Conservation (phyloP, 2,113 vertebrate genomes). For the Sisor rabdophorus region DNA sequence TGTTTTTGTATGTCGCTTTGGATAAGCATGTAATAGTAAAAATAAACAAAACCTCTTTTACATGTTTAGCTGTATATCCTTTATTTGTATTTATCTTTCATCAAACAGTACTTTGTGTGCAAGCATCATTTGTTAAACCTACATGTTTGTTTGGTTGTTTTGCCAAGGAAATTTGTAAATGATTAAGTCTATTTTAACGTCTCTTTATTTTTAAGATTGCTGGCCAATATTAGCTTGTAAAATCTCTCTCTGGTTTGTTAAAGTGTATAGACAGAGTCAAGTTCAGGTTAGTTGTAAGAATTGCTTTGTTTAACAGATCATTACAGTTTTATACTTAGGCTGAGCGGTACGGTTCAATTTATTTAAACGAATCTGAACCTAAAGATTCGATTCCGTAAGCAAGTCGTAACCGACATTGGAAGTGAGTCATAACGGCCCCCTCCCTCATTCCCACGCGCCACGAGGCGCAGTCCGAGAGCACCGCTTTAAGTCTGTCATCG, state of each 20-base stretch:
- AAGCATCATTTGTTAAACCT: not conserved
- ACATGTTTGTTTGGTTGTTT: not conserved
- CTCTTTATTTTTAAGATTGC: too few species aligned
- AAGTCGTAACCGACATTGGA: slow-evolving; percentile 4
- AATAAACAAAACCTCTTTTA: too few species aligned
- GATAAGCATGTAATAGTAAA: too few species aligned
- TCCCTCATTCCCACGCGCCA: slow-evolving; percentile 27
- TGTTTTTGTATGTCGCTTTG: too few species aligned
- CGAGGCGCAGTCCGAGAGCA: slow-evolving; percentile 1
- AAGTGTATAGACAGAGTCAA: not conserved
- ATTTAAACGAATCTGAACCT: not conserved
- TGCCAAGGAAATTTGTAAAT: too few species aligned
- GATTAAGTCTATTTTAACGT: too few species aligned
- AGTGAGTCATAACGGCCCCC: slow-evolving; percentile 34
- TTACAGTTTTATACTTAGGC: too few species aligned
- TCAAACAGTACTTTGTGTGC: not conserved
- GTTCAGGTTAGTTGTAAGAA: not conserved
- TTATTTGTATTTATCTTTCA: too few species aligned
- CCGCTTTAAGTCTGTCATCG: not conserved
- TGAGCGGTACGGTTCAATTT: not conserved
- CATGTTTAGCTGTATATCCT: too few species aligned
- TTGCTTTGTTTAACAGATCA: too few species aligned
- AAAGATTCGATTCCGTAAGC: slow-evolving; percentile 8
- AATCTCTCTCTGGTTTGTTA: not conserved
- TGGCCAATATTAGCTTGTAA: not conserved